These are phyloP conservation scores for Amphimedon queenslandica DNA, from an alignment of 37 sponge, comb jelly and placozoan genomes.

Conservation along the genomic window DNA sequence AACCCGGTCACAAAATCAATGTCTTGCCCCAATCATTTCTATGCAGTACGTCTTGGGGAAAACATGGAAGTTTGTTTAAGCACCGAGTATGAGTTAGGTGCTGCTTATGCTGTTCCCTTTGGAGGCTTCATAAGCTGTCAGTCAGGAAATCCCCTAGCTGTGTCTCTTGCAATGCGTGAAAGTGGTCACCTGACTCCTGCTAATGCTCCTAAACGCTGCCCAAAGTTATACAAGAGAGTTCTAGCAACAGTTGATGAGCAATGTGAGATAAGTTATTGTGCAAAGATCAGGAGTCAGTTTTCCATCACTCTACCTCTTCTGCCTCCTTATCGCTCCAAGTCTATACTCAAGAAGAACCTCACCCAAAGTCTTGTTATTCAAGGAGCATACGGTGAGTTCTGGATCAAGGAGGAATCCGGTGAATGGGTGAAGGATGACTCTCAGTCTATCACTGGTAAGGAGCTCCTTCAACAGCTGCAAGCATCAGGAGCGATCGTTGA, in stretches of 20 bases:
- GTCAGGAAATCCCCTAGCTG: constrained; percentile 68
- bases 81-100: constrained; percentile 50
- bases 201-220: constrained; percentile 18
- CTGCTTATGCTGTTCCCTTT: constrained; percentile 49
- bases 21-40: constrained; percentile 58
- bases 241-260: constrained; percentile 54
- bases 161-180: background rate
- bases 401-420: background rate
- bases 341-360: constrained; percentile 16
- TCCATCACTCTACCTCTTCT: constrained; percentile 11
- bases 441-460: background rate
- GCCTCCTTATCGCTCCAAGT: constrained; percentile 45
- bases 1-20: constrained; percentile 62
- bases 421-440: background rate
- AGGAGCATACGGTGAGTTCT: constrained; percentile 6
- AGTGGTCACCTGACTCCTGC: background rate
- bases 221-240: constrained; percentile 41
- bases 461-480: background rate
- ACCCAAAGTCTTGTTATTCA: constrained; percentile 31
- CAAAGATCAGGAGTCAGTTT: constrained; percentile 13
- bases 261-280: constrained; percentile 75
- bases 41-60: constrained; percentile 48
- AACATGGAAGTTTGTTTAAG: constrained; percentile 58
- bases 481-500: background rate
- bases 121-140: constrained; percentile 72